These are phyloP conservation scores for Drosophila ambigua DNA, from an alignment of 1,140 invertebrate genomes.

Conservation along the genomic window DNA sequence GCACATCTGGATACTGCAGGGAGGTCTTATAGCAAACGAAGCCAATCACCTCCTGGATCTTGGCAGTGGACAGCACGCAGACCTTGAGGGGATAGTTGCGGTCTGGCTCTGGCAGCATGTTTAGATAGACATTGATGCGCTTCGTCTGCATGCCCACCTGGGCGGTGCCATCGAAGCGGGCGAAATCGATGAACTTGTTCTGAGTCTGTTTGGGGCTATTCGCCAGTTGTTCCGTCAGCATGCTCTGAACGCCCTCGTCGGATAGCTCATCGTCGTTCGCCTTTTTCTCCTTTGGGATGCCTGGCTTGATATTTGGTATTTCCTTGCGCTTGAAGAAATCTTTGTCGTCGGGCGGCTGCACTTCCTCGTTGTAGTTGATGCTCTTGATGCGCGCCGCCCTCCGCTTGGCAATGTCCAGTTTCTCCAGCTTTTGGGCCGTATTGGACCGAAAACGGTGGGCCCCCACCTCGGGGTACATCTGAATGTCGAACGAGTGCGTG, in stretches of 20 bases:
- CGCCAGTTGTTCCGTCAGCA: slow-evolving; percentile 90
- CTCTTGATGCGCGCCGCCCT: slow-evolving; percentile 91
- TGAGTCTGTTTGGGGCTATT: slow-evolving; percentile 89
- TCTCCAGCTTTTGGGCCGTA: slow-evolving; percentile 94
- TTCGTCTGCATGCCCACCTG: slow-evolving; percentile 91
- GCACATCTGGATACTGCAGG: slow-evolving; percentile 86
- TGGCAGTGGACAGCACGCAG: slow-evolving; percentile 91
- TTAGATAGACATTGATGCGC: slow-evolving; percentile 93
- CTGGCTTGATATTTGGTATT: slow-evolving; percentile 84
- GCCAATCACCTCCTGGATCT: slow-evolving; percentile 96
- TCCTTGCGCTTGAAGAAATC: slow-evolving; percentile 87
- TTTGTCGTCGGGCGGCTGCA: slow-evolving; percentile 85
- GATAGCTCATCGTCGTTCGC: slow-evolving; percentile 56
- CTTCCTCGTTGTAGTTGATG: slow-evolving; percentile 89
- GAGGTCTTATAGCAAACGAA: slow-evolving; percentile 94
- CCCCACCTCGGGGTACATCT: slow-evolving; percentile 90
- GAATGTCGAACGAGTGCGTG: slow-evolving; percentile 88
- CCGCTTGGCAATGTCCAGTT: slow-evolving; percentile 93
- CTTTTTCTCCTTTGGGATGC: slow-evolving; percentile 44
- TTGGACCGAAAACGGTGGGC: slow-evolving; percentile 92
- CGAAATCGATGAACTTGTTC: slow-evolving; percentile 95
- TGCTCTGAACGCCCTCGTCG: slow-evolving; percentile 83
- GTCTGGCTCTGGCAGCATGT: slow-evolving; percentile 91
- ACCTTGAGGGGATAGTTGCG: slow-evolving; percentile 93
- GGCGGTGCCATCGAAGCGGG: slow-evolving; percentile 95